Base-by-base conservation (phyloP, 1,140 invertebrate genomes). In the Musca domestica region DNA sequence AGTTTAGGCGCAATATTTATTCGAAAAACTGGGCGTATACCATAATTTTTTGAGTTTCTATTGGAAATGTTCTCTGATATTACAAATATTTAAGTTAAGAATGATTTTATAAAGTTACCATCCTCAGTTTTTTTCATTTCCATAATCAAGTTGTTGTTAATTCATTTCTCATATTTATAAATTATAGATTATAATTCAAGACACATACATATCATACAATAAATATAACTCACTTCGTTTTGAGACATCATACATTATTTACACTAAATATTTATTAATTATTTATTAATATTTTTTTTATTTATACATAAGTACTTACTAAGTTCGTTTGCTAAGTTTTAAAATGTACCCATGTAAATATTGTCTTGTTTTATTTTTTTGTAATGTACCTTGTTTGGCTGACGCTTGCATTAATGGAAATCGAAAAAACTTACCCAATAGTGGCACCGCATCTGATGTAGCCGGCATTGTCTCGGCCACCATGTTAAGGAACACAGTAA, bases 401-500 rank as follows among this genome's bases (percentile, higher is more conserved):
- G 7, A 5, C 17, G 22, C 17, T 22, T 5, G 5, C 6, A 30
- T 30, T 41, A n/a, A 19, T 67, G 51, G 23, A 30, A 25, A 66
- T 14, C 22, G n/a, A 41, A 10, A 20, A 23, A 73, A 80, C 77
- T 77, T 81, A 82, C 80, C 84, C 76, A 85, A 82, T 70, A 85
- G 77, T 67, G 85, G 84, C 64, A 92, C 89, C 69, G 90, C 91
- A 82, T 93, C 92, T 72, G 91, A 93, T 66, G 91, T 92, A 68
- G 91, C 89, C 72, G 92, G 92, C 86, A 93, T 90, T 73, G 89
- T 92, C 86, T 93, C 91, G 19, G 94, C 93, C 74, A 96, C 93
- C 87, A 96, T 91, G 84, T 95, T 95, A 75, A 95, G 87, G 89
- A 99, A 99, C 83, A 99, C 96, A 83, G 96, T 98, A 85, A 99